Conservation (phyloP, 2,113 vertebrate genomes). For the Syngnathus scovelli region DNA sequence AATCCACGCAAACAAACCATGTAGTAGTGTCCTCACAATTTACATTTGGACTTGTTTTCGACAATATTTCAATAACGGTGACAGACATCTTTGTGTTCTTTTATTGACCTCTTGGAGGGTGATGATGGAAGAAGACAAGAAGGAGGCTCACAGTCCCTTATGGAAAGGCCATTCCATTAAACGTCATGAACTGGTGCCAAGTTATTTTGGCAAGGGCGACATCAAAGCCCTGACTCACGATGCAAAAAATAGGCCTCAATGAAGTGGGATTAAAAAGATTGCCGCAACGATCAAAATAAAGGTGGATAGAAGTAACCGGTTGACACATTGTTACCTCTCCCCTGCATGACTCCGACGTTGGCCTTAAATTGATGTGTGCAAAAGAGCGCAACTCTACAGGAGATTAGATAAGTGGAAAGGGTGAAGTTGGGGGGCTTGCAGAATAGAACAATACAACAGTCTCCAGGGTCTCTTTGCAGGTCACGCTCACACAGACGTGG, state of each 20-base stretch:
- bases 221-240: conserved; percentile 14
- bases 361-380: conserved; percentile 6
- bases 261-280: not conserved
- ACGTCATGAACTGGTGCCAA: conserved; percentile 9
- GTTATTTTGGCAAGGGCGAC: conserved; percentile 2
- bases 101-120: not conserved
- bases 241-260: conserved; percentile 26
- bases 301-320: not conserved
- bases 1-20: not conserved
- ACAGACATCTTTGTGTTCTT: not conserved
- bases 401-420: conserved; percentile 29
- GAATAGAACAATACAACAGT: not conserved
- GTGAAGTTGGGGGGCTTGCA: not conserved
- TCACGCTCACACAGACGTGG: not conserved
- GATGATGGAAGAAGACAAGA: conserved; percentile 1
- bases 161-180: conserved; percentile 16
- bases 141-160: conserved; percentile 12
- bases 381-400: conserved; percentile 4
- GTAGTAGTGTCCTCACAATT: not conserved
- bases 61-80: not conserved
- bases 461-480: not conserved
- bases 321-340: conserved; percentile 18
- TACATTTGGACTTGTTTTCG: not conserved
- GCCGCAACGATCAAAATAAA: not conserved
- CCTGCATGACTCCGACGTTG: conserved; percentile 16